Base-by-base conservation (phyloP, 2,113 vertebrate genomes). In the Morone saxatilis region DNA sequence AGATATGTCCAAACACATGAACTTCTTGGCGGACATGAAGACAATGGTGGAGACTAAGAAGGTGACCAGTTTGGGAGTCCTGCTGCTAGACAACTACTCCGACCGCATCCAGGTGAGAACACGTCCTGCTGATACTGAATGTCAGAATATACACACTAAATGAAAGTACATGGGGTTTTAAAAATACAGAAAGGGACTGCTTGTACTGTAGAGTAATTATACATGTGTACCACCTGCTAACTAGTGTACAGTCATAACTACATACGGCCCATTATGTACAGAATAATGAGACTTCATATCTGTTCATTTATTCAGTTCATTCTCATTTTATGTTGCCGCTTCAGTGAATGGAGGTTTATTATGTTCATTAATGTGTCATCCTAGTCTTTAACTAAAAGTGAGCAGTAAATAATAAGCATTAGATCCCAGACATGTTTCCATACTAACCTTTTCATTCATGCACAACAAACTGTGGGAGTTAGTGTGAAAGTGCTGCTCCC, bases 21-120 rank as follows among this genome's bases (percentile, higher is more conserved):
- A 96, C 86, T 94, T 97, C 70, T 92, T 99, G 90, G 97, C 97
- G 0, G 97, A 97, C 84, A 95, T 98, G 89, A 98, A 98, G 90
- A 98, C 98, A 11, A 98, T 98, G 97, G 97, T 98, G 87, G 97
- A 98, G 93, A 98, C 98, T 53, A 99, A 98, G 94, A 99, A 98
- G 89, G 97, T 99, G 89, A 98, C 97, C 0, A 98, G 97, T 86
- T 92, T 97, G 2, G 97, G 98, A 0, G 97, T 98, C 65, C 91
- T 98, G 80, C 94, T 98, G 92, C 94, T 98, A 57, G 98, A 99
- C 91, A 98, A 98, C 93, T 98, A 99, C 89, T 97, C 97, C 0
- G 98, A 98, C 83, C 94, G 97, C 19, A 99, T 99, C 88, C 97
- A 99, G 96, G 97, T 98, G 68, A 85, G 91, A 79, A 62, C 7